Evolutionary conservation across 1,140 invertebrate genomes (phyloP).

Genomic region (Drosophila nikananu): DNA sequence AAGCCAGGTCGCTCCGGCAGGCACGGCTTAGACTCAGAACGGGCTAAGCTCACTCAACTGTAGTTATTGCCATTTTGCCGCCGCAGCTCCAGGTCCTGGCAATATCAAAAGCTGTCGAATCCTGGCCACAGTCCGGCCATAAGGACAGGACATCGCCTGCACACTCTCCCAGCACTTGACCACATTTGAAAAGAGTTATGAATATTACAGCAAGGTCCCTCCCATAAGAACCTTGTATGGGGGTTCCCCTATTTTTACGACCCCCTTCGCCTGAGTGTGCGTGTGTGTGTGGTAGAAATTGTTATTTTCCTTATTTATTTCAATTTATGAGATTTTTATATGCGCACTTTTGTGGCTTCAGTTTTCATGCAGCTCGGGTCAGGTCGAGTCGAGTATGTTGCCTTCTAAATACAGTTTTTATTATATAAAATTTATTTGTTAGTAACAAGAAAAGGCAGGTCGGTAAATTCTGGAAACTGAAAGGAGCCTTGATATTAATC

Average conservation of each 20-base stretch:
- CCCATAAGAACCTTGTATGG: constrained; percentile 18
- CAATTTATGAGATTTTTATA: constrained; percentile 82
- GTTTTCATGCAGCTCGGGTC: constrained; percentile 30
- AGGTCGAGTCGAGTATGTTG: constrained; percentile 45
- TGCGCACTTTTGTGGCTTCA: constrained; percentile 71
- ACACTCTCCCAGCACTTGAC: constrained; percentile 62
- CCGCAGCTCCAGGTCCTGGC: constrained; percentile 20
- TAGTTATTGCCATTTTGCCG: constrained; percentile 41
- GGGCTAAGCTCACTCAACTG: constrained; percentile 54
- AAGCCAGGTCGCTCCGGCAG: constrained; percentile 27
- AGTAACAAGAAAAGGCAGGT: constrained; percentile 23
- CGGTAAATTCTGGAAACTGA: constrained; percentile 18
- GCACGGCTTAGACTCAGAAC: constrained; percentile 32
- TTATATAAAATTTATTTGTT: constrained; percentile 40
- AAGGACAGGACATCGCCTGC: constrained; percentile 12
- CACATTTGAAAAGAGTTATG: constrained; percentile 84
- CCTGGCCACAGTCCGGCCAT: constrained; percentile 33
- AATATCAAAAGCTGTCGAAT: constrained; percentile 64
- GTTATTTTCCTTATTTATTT: constrained; percentile 83
- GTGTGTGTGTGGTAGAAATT: constrained; percentile 52
- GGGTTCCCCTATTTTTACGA: constrained; percentile 25
- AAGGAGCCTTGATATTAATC: constrained; percentile 27
- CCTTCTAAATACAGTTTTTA: constrained; percentile 57
- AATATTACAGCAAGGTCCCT: constrained; percentile 72
- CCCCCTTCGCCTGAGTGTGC: neutral